Evolutionary conservation across 2,888 invertebrate species (phyloP).

Genomic region (Argyresthia albistria): DNA sequence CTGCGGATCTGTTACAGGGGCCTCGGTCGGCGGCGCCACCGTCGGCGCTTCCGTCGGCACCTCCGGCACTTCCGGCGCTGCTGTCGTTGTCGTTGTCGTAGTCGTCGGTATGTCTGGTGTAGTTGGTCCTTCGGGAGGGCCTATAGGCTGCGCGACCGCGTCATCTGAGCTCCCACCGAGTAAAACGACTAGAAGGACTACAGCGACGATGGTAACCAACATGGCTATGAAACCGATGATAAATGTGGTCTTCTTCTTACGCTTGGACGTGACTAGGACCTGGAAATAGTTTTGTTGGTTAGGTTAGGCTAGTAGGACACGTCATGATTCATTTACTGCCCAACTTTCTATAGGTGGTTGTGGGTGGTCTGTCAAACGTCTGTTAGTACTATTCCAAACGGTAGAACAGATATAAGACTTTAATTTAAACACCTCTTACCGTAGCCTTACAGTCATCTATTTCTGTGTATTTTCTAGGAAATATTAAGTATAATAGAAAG

Average conservation of each 20-base stretch:
- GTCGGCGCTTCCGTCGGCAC: conserved; percentile 5
- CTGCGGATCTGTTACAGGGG: conserved; percentile 12
- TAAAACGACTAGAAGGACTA: conserved; percentile 74
- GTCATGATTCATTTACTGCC: no score
- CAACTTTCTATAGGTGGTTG: no score
- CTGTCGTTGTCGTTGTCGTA: conserved; percentile 15
- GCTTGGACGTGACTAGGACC: conserved; percentile 44
- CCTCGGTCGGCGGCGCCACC: conserved; percentile 24
- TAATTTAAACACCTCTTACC: no score
- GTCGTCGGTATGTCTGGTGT: conserved; percentile 14
- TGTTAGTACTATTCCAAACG: no score
- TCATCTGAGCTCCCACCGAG: conserved; percentile 47
- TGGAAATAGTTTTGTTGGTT: not conserved
- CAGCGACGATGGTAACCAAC: conserved; percentile 69
- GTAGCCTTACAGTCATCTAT: no score
- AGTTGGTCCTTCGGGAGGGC: conserved; percentile 6
- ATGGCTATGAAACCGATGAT: conserved; percentile 69
- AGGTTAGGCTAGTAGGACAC: no score
- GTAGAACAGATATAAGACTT: no score
- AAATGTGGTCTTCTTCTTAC: conserved; percentile 68
- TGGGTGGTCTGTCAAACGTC: no score
- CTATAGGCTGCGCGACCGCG: conserved; percentile 25
- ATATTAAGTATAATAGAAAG: no score
- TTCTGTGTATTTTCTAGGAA: no score
- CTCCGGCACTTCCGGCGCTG: conserved; percentile 13